phyloP scores from a whole-genome alignment of 2,888 invertebrate species.

The Gymnosoma rotundatum region DNA sequence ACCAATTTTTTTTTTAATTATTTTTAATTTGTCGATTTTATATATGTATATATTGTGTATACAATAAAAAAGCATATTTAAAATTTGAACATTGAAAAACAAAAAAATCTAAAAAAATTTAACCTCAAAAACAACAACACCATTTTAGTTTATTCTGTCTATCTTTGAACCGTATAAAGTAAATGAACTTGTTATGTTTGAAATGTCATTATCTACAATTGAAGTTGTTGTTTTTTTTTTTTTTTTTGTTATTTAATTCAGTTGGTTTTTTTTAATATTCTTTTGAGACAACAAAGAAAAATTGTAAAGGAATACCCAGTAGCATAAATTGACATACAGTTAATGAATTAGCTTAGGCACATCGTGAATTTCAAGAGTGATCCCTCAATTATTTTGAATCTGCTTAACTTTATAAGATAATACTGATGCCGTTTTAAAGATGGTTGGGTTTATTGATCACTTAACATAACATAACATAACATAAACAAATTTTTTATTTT shows the following conservation, averaged over 20 bases:
- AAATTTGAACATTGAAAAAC: background rate
- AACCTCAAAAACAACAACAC: conserved; percentile 53
- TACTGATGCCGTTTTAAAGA: no score
- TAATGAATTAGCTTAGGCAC: no score
- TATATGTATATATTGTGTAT: no score
- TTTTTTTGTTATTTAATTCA: background rate
- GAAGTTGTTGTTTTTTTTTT: conserved; percentile 24
- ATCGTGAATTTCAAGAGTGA: no score
- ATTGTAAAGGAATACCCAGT: background rate
- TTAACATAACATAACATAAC: no score
- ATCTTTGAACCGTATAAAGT: conserved; percentile 32
- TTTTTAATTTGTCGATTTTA: no score
- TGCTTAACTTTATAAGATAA: no score
- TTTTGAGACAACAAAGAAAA: conserved; percentile 52
- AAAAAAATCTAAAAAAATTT: conserved; percentile 7
- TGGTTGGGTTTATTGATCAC: no score
- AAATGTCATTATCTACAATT: conserved; percentile 51
- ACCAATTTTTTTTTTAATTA: no score
- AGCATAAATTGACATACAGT: background rate
- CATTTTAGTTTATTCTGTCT: conserved; percentile 40
- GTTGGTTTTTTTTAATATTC: conserved; percentile 15
- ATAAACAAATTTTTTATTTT: no score
- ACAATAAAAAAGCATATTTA: background rate
- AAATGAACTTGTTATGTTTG: conserved; percentile 48
- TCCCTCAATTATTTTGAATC: no score